Evolutionary conservation across 1,140 invertebrate genomes (phyloP).

Genomic region (Drosophila pruinosa): DNA sequence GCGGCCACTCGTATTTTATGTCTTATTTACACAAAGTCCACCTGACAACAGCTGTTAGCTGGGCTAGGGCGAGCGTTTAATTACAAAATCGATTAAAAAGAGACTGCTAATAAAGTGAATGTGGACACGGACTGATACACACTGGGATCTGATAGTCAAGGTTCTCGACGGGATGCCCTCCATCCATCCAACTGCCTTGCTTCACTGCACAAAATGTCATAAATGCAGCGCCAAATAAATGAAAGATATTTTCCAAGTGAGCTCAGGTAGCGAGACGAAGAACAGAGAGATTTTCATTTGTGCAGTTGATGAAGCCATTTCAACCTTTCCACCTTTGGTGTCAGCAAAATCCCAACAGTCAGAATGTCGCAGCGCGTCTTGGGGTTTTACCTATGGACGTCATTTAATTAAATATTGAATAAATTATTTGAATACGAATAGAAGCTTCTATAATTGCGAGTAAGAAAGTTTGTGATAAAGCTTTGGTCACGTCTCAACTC

Average conservation of each 20-base stretch:
- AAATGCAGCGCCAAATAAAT: conserved; percentile 8
- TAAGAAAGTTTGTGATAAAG: neutral
- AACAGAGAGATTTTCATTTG: conserved; percentile 61
- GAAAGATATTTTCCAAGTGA: conserved; percentile 9
- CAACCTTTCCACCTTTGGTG: neutral
- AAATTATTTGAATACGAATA: conserved; percentile 39
- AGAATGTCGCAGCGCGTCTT: conserved; percentile 53
- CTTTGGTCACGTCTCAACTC: conserved; percentile 1
- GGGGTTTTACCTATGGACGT: conserved; percentile 14
- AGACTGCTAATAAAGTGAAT: conserved; percentile 27
- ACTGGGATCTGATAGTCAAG: neutral
- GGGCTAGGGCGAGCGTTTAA: conserved; percentile 16
- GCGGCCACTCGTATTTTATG: conserved; percentile 21
- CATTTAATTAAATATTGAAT: conserved; percentile 35
- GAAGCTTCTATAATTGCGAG: neutral
- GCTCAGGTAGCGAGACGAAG: conserved; percentile 44
- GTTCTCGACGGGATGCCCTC: neutral
- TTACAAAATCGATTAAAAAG: conserved; percentile 46
- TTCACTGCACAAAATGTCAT: conserved; percentile 37
- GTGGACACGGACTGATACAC: conserved; percentile 5
- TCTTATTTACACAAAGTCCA: conserved; percentile 35
- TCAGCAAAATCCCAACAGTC: neutral
- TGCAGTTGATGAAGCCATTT: conserved; percentile 73
- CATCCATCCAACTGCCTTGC: conserved; percentile 4
- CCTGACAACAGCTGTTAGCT: conserved; percentile 32